These are phyloP conservation scores for Ditylenchus dipsaci DNA, from an alignment of 1,140 invertebrate species.

Conservation along the genomic window DNA sequence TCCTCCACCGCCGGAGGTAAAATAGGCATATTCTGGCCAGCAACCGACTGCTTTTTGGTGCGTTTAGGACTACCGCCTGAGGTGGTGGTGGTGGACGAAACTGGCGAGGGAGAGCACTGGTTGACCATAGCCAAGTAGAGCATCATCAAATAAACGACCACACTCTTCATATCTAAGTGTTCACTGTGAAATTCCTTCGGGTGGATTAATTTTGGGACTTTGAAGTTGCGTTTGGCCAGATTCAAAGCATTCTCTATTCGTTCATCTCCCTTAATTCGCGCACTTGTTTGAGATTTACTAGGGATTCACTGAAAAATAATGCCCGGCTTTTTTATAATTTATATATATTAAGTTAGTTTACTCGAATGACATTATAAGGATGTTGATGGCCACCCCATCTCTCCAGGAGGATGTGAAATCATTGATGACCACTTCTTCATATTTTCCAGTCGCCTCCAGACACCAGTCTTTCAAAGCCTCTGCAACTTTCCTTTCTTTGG, in stretches of 20 bases:
- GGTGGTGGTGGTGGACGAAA: neutral
- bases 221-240: slow-evolving; percentile 45
- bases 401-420: slow-evolving; percentile 56
- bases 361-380: slow-evolving; percentile 52
- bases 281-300: slow-evolving; percentile 46
- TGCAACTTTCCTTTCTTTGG: slow-evolving; percentile 38
- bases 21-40: neutral
- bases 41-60: neutral
- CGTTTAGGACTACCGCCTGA: neutral
- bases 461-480: slow-evolving; percentile 56
- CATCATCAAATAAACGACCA: slow-evolving; percentile 51
- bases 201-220: slow-evolving; percentile 43
- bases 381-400: slow-evolving; percentile 54
- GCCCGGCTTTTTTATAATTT: no score
- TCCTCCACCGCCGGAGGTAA: neutral
- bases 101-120: neutral
- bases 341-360: slow-evolving; percentile 12
- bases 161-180: slow-evolving; percentile 48
- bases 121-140: slow-evolving; percentile 17
- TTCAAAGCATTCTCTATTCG: slow-evolving; percentile 48
- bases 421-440: slow-evolving; percentile 46
- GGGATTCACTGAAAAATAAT: slow-evolving; percentile 34
- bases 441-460: slow-evolving; percentile 42
- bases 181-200: slow-evolving; percentile 53
- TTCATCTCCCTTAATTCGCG: slow-evolving; percentile 48